Percentiles rank a stretch among this genome's conserved stretches.
Evolutionary conservation across 2,113 vertebrate genomes (phyloP).

Genomic region (Caracal caracal): DNA sequence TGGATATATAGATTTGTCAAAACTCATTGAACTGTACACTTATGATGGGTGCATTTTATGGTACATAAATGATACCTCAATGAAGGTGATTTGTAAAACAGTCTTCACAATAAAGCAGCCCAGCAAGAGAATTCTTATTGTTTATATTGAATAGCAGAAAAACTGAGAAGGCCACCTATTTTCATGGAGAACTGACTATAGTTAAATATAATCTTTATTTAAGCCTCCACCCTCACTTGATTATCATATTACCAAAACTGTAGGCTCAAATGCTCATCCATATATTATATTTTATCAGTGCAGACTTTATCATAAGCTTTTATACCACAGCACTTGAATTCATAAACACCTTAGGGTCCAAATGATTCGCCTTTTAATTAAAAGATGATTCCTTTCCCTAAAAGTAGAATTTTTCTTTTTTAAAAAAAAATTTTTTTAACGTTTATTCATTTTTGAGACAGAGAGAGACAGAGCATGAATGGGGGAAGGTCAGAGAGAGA

Average conservation of each 20-base stretch:
- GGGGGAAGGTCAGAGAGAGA: too few relatives aligned
- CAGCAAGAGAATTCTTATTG: neutral
- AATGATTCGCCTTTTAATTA: neutral
- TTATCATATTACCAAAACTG: constrained; percentile 16
- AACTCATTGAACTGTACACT: neutral
- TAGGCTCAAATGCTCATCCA: neutral
- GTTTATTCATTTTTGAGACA: too few relatives aligned
- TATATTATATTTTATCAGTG: neutral
- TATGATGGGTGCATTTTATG: neutral
- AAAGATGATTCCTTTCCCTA: neutral
- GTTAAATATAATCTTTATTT: constrained; percentile 2
- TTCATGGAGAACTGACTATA: neutral
- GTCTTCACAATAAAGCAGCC: neutral
- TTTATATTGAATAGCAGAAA: neutral
- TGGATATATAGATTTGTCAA: neutral
- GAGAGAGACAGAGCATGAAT: too few relatives aligned
- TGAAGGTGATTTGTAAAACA: constrained; percentile 1
- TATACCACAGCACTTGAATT: neutral
- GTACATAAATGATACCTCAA: neutral
- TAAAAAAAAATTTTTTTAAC: too few relatives aligned
- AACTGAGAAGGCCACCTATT: neutral
- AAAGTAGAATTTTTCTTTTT: neutral
- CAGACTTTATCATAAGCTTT: neutral
- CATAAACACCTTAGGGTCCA: neutral
- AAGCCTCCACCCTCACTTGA: neutral